Evolutionary conservation across 2,888 invertebrate species (phyloP), one percentile per base, ranked within the genome.

Genomic region (Toxonevra muliebris): DNA sequence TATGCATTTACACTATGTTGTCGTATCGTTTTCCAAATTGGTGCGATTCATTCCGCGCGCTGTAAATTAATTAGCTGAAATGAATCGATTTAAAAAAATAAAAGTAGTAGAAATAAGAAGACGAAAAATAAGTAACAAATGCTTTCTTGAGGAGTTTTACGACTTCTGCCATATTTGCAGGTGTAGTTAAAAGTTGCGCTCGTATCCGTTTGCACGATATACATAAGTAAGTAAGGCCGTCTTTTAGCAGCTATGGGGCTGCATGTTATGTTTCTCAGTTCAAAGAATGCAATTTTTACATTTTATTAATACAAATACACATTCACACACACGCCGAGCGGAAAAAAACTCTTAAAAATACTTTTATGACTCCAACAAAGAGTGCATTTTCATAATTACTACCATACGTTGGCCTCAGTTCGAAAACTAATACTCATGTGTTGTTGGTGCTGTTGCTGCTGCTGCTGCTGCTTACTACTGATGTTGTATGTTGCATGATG

Each of bases 61-160:
- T 77, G 75, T 77, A 79, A 79, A 79, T 80, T 79, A 80, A 80
- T 80, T 80, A 80, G 78, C 77, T 76, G 73, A 75, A 78, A 74
- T 76, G 78, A 80, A 80, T 79, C 79, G 78, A 78, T 77, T 74
- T 71, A 40, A 66, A 66, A 41, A 66, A 66, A 65, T 65, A 57
- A 45, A 60, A 65, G 50, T 58, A 43, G 30, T 15, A 10, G 53
- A 4, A 20, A 20, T 65, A 58, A 57, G 61, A 15, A 43, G 52
- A 45, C 15, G 58, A 54, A 41, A 62, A 45, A 40, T 45, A 17
- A 40, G 45, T n/a, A 52, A 10, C 52, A 19, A 17, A 17, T 15
- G 66, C 19, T 62, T 41, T 30, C 30, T 53, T 50, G 30, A 43
- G 65, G 54, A 54, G 57, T 66, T 62, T 71, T 65, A 71, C 65